Evolutionary conservation across 2,113 vertebrate species (phyloP).

Genomic region (Pelecanoides urinatrix): DNA sequence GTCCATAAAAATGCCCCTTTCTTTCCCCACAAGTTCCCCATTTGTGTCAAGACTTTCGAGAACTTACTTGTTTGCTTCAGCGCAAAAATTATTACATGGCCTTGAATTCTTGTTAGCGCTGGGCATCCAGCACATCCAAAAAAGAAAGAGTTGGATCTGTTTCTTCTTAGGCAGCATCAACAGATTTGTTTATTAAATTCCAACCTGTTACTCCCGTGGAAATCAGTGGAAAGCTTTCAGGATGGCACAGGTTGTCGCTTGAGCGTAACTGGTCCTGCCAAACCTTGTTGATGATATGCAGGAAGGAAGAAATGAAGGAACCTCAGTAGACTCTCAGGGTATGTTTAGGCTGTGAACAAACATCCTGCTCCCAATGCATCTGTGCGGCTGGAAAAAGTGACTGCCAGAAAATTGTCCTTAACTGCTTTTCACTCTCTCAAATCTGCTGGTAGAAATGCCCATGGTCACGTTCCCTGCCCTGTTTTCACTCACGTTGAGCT

Average conservation of each 20-base stretch:
- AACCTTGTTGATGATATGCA: background rate
- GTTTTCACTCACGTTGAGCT: background rate
- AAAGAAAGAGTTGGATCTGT: background rate
- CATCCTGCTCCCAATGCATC: background rate
- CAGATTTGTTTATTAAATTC: slow-evolving; percentile 42
- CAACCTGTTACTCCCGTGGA: background rate
- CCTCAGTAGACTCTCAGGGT: background rate
- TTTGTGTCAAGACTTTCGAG: background rate
- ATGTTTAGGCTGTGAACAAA: background rate
- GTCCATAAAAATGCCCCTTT: background rate
- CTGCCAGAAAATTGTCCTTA: background rate
- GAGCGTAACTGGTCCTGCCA: background rate
- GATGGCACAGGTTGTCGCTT: background rate
- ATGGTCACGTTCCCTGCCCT: rapidly evolving
- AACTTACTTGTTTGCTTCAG: background rate
- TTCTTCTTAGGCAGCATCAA: background rate
- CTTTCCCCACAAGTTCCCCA: background rate
- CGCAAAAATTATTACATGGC: background rate
- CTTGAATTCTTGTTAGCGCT: background rate
- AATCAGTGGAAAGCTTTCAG: background rate
- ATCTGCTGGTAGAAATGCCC: background rate
- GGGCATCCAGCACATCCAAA: background rate
- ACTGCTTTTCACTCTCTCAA: background rate
- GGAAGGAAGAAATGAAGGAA: background rate
- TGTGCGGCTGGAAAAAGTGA: background rate